Conservation (phyloP, 2,888 invertebrate species). For the Monoplex corrugatus region DNA sequence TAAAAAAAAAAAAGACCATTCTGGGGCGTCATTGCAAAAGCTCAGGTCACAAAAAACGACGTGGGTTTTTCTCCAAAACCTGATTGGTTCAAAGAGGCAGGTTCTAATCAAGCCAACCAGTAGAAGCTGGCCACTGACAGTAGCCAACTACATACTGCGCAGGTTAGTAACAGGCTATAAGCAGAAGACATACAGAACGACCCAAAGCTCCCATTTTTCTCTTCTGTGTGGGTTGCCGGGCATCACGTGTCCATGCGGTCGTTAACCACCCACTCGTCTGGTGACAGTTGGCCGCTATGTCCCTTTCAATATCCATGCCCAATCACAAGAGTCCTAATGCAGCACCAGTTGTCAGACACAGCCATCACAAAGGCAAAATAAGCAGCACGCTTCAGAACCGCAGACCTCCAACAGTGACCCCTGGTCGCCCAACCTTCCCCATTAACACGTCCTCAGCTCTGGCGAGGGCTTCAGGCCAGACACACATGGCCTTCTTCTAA, state of each 20-base stretch:
- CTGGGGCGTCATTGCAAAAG: no score
- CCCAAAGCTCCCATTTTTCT: no score
- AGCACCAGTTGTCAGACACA: not conserved
- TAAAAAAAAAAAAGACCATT: no score
- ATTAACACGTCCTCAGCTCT: not conserved
- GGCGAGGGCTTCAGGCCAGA: not conserved
- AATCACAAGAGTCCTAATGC: not conserved
- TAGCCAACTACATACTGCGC: no score
- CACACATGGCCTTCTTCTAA: not conserved
- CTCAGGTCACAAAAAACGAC: no score
- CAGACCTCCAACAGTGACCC: conserved; percentile 12
- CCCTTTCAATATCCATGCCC: not conserved
- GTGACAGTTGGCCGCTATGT: not conserved
- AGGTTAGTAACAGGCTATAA: not conserved
- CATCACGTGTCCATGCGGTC: not conserved
- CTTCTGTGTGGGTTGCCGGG: no score
- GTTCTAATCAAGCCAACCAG: no score
- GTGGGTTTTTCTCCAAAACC: no score
- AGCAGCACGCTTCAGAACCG: not conserved
- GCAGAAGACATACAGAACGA: not conserved
- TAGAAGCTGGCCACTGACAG: no score
- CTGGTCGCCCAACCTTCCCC: not conserved
- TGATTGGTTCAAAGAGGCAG: no score
- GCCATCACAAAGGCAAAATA: conserved; percentile 18
- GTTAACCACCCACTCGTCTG: not conserved